Conservation (phyloP, 2,888 invertebrate species). For the Himalopsyche japonica region DNA sequence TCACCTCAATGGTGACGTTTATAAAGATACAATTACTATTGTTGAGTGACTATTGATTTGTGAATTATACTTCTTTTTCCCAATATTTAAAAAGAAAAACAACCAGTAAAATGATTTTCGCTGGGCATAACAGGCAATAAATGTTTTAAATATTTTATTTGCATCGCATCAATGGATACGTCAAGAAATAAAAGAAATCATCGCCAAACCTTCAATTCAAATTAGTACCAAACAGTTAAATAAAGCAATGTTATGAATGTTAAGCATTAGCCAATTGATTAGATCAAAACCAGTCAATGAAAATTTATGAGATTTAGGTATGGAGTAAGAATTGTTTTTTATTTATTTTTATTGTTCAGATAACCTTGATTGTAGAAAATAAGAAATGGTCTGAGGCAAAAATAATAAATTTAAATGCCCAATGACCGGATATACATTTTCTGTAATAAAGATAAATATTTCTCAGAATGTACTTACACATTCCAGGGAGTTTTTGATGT, state of each 20-base stretch:
- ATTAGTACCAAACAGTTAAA: background rate
- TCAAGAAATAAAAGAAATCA: background rate
- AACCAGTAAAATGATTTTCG: too few relatives aligned
- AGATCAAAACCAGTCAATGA: background rate
- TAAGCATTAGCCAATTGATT: background rate
- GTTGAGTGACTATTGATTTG: too few relatives aligned
- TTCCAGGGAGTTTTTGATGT: slow-evolving; percentile 75
- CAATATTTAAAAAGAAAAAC: too few relatives aligned
- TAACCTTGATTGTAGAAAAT: background rate
- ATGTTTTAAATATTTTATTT: too few relatives aligned
- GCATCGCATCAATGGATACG: too few relatives aligned
- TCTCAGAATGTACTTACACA: slow-evolving; percentile 61
- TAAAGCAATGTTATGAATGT: background rate
- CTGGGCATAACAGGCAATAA: too few relatives aligned
- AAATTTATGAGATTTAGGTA: background rate
- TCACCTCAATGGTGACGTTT: background rate
- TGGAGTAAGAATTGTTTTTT: background rate
- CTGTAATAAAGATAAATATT: background rate
- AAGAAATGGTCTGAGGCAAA: background rate
- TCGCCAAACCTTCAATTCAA: background rate
- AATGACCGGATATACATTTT: background rate
- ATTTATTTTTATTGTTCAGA: background rate
- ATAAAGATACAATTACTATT: background rate
- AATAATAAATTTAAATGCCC: background rate
- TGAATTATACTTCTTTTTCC: background rate